phyloP scores from a whole-genome alignment of 2,113 vertebrate genomes.

The Cavia aperea region DNA sequence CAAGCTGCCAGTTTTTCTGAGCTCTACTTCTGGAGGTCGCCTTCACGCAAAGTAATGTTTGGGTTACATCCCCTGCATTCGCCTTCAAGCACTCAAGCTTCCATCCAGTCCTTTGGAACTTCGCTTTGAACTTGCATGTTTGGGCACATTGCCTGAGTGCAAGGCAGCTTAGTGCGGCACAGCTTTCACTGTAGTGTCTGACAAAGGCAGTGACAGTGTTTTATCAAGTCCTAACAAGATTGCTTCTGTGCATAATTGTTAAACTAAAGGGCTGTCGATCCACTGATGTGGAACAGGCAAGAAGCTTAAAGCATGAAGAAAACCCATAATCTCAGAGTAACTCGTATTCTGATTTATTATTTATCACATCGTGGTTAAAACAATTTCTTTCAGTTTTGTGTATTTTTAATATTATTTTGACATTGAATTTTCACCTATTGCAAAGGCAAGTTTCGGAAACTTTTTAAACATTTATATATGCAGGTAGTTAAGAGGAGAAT shows the following conservation, averaged over 20 bases:
- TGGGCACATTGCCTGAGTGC: background rate
- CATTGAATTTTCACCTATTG: constrained; percentile 54
- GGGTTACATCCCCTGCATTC: background rate
- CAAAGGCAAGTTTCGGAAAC: constrained; percentile 41
- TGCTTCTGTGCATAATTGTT: constrained; percentile 6
- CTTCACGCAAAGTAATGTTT: background rate
- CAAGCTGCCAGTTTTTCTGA: background rate
- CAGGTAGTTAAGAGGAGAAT: constrained; percentile 43
- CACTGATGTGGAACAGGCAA: constrained; percentile 53
- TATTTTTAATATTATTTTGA: constrained; percentile 60
- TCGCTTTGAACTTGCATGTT: constrained; percentile 19
- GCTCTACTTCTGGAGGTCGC: background rate
- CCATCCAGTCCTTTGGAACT: background rate
- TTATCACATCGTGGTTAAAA: constrained; percentile 51
- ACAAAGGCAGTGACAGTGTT: constrained; percentile 48
- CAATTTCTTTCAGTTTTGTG: constrained; percentile 41
- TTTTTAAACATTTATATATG: constrained; percentile 44
- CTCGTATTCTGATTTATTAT: constrained; percentile 49
- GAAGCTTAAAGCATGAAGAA: constrained; percentile 34
- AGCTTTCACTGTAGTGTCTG: constrained; percentile 24
- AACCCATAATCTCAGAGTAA: constrained; percentile 15
- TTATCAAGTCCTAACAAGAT: constrained; percentile 36
- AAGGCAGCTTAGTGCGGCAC: background rate
- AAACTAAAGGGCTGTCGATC: constrained; percentile 1
- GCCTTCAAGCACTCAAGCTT: background rate